phyloP scores from a whole-genome alignment of 2,797 vertebrate genomes.

The Enoplosus armatus region DNA sequence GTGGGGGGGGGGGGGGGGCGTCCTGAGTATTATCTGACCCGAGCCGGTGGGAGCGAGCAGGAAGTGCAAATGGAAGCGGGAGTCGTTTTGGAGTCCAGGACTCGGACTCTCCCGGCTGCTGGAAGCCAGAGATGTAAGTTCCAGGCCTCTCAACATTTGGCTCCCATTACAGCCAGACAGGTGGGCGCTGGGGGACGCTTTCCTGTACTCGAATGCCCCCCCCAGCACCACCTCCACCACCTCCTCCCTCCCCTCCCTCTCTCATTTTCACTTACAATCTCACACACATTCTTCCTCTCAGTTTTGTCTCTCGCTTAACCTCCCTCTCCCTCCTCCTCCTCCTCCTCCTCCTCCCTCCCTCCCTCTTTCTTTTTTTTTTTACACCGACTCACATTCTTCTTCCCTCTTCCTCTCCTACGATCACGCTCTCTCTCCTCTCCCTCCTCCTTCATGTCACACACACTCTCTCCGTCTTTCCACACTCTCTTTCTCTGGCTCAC shows the following conservation, averaged over 20 bases:
- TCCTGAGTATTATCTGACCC: constrained; percentile 13
- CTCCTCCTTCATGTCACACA: constrained; percentile 50
- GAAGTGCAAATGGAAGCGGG: constrained; percentile 53
- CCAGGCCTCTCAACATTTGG: constrained; percentile 78
- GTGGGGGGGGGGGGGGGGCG: too few species aligned
- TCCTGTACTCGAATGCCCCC: constrained; percentile 15
- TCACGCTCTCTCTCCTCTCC: constrained; percentile 3
- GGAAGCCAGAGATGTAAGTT: constrained; percentile 59
- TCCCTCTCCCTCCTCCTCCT: neutral
- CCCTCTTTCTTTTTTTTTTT: constrained; percentile 11
- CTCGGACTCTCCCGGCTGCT: constrained; percentile 40
- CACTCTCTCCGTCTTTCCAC: constrained; percentile 55
- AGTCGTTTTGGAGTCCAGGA: constrained; percentile 41
- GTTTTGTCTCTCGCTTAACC: constrained; percentile 27
- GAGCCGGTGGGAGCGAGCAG: constrained; percentile 35
- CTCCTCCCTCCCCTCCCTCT: neutral
- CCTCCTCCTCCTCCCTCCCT: constrained; percentile 20
- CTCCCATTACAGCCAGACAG: constrained; percentile 85
- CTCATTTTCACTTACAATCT: constrained; percentile 18
- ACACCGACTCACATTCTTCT: constrained; percentile 22
- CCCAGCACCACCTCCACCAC: neutral
- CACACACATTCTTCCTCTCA: constrained; percentile 56
- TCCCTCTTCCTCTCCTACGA: neutral
- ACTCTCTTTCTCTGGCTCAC: constrained; percentile 27
- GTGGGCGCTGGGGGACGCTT: constrained; percentile 73